These are phyloP conservation scores for Narcine bancroftii DNA, from an alignment of 2,113 vertebrate species.

Conservation along the genomic window DNA sequence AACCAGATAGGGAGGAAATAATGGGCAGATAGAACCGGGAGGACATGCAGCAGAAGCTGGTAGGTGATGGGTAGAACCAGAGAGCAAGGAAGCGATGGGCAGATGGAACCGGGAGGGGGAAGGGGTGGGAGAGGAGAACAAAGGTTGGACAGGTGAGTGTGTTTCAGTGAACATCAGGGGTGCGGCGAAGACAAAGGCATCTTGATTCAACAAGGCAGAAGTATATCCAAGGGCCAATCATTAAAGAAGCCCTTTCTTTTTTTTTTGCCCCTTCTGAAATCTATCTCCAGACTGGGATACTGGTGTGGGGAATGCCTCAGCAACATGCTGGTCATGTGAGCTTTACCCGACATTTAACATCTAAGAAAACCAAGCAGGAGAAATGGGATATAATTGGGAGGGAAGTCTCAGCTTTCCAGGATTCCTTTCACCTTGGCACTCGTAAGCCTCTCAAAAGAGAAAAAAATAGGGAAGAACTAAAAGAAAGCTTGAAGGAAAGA, in stretches of 20 bases:
- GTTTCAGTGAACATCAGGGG: too few relatives aligned
- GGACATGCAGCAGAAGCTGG: too few relatives aligned
- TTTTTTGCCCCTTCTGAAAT: neutral
- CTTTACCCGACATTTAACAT: neutral
- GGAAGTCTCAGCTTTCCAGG: neutral
- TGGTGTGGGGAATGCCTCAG: neutral
- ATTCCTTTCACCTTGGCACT: neutral
- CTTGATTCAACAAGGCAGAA: neutral
- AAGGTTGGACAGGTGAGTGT: too few relatives aligned
- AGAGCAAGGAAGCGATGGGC: too few relatives aligned
- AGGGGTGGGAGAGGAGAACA: too few relatives aligned
- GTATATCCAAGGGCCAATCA: neutral
- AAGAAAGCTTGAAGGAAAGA: neutral
- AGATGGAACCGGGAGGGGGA: too few relatives aligned
- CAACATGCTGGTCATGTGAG: neutral
- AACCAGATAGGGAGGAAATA: too few relatives aligned
- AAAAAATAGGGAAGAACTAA: neutral
- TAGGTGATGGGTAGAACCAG: too few relatives aligned
- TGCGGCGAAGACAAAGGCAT: neutral
- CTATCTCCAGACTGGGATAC: neutral
- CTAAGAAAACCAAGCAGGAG: neutral
- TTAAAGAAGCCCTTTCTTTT: neutral
- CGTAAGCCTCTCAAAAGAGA: neutral
- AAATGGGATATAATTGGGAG: too few relatives aligned
- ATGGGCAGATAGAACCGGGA: too few relatives aligned